Base-by-base conservation (phyloP, 37 sponge, comb jelly and placozoan genomes). In the Cliona cf. orientalis region DNA sequence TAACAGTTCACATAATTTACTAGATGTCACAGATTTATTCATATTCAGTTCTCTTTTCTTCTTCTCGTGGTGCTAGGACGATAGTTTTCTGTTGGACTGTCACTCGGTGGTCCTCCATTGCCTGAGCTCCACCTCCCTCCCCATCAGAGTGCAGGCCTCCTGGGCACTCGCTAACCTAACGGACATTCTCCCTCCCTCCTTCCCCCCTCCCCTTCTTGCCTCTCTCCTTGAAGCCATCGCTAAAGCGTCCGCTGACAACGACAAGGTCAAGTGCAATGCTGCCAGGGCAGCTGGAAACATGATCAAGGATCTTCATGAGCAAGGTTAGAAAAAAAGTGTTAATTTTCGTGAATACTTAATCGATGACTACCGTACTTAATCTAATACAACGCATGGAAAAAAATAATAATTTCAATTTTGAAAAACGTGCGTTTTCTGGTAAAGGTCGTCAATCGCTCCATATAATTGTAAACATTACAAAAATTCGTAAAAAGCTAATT, bases 81-180 rank as follows among this genome's bases (percentile, higher is more conserved):
- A 41, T 22, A 46, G 26, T n/a, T 88, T 88, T 23, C 31, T 88
- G 17, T 46, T 74, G 58, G 88, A 88, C 64, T 66, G 69, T 38
- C 55, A 58, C 22, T 32, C 68, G 0, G 49, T 62, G 3, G 46
- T 88, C 12, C 45, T 58, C 1, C 76, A 81, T 45, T 74, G 76
- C 29, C 55, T 81, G 40, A 5, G 33, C 46, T 66, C 60, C 14
- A 2, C 73, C 3, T 22, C 38, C 58, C 31, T 66, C 9, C 25
- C 63, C 0, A 72, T 88, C 17, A 59, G 88, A 7, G 74, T 81
- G 37, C 88, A 88, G 39, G 82, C 88, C 21, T 74, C 82, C 33
- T 88, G 88, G 88, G 75, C 88, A 14, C 63, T 88, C 29, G 88
- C 71, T 5, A 88, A 88, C 64, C 60, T 88, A 19, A 75, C 77